These are phyloP conservation scores for Brachypterus glaber DNA, from an alignment of 2,888 invertebrate species.

Conservation along the genomic window DNA sequence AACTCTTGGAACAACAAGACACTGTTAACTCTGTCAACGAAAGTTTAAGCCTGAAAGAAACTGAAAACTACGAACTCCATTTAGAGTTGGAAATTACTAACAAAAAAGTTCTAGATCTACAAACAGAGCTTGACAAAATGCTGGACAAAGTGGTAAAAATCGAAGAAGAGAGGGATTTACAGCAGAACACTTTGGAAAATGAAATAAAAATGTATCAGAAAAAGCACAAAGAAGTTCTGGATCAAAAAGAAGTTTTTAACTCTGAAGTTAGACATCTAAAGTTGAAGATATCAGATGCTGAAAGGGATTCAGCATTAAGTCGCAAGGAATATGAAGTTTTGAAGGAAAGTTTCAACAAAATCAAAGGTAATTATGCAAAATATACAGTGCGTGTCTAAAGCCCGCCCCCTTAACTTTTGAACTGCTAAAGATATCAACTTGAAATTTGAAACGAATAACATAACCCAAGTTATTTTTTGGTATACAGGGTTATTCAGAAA, in stretches of 20 bases:
- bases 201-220: slow-evolving; percentile 27
- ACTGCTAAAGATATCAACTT: no score
- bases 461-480: no score
- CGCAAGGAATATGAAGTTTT: slow-evolving; percentile 40
- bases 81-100: slow-evolving; percentile 36
- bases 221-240: slow-evolving; percentile 39
- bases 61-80: slow-evolving; percentile 46
- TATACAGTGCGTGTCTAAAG: no score
- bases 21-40: slow-evolving; percentile 46
- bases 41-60: slow-evolving; percentile 44
- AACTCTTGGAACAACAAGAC: slow-evolving; percentile 55
- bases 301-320: slow-evolving; percentile 36
- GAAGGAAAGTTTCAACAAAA: slow-evolving; percentile 41
- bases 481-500: no score
- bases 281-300: slow-evolving; percentile 34
- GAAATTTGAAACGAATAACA: no score
- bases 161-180: slow-evolving; percentile 38
- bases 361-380: no score
- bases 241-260: slow-evolving; percentile 47
- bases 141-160: slow-evolving; percentile 34
- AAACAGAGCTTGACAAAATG: slow-evolving; percentile 37
- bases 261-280: slow-evolving; percentile 45
- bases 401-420: no score
- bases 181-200: slow-evolving; percentile 36
- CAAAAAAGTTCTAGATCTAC: slow-evolving; percentile 36